These are phyloP conservation scores for Tetramorium bicarinatum DNA, from an alignment of 2,888 invertebrate genomes.

Conservation along the genomic window DNA sequence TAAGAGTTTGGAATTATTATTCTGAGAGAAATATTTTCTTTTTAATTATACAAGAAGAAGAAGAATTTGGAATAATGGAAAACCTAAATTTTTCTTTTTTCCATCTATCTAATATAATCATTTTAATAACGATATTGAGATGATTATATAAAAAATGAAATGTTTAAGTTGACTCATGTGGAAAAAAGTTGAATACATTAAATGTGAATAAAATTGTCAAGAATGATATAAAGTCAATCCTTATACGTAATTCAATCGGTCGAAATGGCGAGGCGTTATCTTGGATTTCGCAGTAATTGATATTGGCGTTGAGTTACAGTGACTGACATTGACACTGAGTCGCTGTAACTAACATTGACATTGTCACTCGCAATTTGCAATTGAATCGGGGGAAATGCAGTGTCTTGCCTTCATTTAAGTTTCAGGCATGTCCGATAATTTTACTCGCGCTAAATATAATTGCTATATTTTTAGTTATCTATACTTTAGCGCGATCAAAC, in stretches of 20 bases:
- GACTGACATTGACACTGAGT: conserved; percentile 38
- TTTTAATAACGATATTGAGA: not conserved
- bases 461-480: not conserved
- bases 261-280: conserved; percentile 23
- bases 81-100: not conserved
- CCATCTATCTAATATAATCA: not conserved
- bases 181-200: not conserved
- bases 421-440: conserved; percentile 10
- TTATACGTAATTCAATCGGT: conserved; percentile 35
- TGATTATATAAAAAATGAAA: not conserved
- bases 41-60: not conserved
- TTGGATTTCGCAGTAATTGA: conserved; percentile 41
- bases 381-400: conserved; percentile 12
- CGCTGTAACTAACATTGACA: conserved; percentile 51
- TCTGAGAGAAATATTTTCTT: not conserved
- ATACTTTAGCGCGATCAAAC: not conserved
- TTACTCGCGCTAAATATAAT: not conserved
- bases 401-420: conserved; percentile 26
- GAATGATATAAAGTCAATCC: conserved; percentile 27
- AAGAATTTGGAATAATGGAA: not conserved
- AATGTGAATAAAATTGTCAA: conserved; percentile 15
- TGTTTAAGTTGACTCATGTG: not conserved
- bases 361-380: conserved; percentile 33
- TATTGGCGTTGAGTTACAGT: conserved; percentile 37
- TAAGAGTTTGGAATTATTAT: not conserved